These are phyloP conservation scores for Epiblema foenella DNA, from an alignment of 2,888 invertebrate genomes.

Conservation along the genomic window DNA sequence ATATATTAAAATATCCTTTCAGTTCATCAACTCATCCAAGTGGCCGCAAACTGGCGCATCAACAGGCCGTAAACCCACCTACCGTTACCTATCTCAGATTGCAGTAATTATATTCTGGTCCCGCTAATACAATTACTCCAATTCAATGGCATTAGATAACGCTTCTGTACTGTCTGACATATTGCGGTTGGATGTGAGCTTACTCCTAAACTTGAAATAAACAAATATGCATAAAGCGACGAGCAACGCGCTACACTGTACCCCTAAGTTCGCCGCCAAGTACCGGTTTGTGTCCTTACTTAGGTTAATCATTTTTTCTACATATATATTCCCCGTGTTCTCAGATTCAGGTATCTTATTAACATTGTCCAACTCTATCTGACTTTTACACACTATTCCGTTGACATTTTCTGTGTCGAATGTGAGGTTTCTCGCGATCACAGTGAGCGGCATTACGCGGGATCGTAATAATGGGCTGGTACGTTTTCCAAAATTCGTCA, in stretches of 20 bases:
- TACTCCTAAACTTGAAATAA: slow-evolving; percentile 28
- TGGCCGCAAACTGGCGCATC: no score
- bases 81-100: no score
- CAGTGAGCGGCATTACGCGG: neutral
- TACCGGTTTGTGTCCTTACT: slow-evolving; percentile 22
- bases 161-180: slow-evolving; percentile 28
- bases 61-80: no score
- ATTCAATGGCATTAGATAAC: slow-evolving; percentile 35
- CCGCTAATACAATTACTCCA: slow-evolving; percentile 11
- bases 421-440: neutral
- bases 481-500: neutral
- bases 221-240: neutral
- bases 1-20: no score
- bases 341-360: neutral
- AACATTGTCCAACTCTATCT: neutral
- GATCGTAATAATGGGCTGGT: no score
- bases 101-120: no score
- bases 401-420: slow-evolving; percentile 29
- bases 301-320: slow-evolving; percentile 19
- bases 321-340: slow-evolving; percentile 6
- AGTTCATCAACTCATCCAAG: no score
- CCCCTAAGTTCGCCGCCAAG: slow-evolving; percentile 14
- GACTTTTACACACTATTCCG: slow-evolving; percentile 33
- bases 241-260: slow-evolving; percentile 8
- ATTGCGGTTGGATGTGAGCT: neutral